A percentile compares a stretch with the other conserved stretches of the same genome.
phyloP scores from a whole-genome alignment of 2,113 vertebrate species.

The Ictalurus furcatus region DNA sequence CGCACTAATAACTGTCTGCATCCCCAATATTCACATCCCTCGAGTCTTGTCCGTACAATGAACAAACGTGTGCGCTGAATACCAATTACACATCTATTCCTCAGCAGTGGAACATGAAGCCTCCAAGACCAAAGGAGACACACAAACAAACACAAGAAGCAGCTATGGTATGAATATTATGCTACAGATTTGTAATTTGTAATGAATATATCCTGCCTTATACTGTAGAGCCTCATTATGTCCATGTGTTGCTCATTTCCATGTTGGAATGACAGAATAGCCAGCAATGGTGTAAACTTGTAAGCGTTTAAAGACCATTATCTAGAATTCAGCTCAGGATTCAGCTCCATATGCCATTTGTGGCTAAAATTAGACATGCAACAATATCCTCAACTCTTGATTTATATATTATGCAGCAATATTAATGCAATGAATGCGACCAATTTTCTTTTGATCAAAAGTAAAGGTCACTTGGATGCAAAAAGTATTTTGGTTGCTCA shows the following conservation, averaged over 20 bases:
- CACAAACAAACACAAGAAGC: neutral
- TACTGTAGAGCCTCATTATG: neutral
- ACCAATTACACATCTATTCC: conserved; percentile 16
- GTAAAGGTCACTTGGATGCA: neutral
- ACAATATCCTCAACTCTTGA: neutral
- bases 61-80: conserved; percentile 7
- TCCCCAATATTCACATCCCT: conserved; percentile 5
- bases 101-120: neutral
- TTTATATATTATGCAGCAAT: conserved; percentile 2
- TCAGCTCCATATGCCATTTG: neutral
- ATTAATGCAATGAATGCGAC: neutral
- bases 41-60: conserved; percentile 12
- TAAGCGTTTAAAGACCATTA: neutral
- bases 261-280: neutral
- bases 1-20: conserved; percentile 12
- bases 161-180: neutral
- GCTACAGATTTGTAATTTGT: neutral
- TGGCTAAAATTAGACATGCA: neutral
- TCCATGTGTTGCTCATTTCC: neutral
- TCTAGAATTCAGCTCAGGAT: neutral
- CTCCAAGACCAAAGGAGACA: neutral
- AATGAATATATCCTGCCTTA: neutral
- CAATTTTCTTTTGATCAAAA: neutral
- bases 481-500: too few species aligned
- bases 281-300: neutral